These are phyloP conservation scores for Protonibea diacanthus DNA, from an alignment of 2,797 vertebrate species.

Conservation along the genomic window DNA sequence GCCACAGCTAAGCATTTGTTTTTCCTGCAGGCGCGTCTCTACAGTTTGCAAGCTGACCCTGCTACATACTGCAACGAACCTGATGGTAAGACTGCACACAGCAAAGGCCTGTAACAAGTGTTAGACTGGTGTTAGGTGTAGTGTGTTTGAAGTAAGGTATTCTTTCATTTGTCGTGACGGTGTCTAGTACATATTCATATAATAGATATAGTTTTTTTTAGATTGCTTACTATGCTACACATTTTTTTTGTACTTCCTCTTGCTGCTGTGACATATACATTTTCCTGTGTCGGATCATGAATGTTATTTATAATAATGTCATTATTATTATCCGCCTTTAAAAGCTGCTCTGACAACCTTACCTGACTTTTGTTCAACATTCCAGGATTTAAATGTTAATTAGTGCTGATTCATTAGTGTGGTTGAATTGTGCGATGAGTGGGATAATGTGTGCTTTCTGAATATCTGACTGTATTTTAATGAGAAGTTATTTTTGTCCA, in stretches of 20 bases:
- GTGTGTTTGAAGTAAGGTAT: not conserved
- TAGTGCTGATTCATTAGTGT: slow-evolving; percentile 1
- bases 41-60: slow-evolving; percentile 97
- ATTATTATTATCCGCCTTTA: not conserved
- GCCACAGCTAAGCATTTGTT: slow-evolving; percentile 36
- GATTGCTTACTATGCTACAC: not conserved
- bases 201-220: not conserved
- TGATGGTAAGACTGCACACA: slow-evolving; percentile 86
- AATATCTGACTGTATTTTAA: slow-evolving; percentile 31
- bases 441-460: not conserved
- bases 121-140: not conserved
- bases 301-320: not conserved
- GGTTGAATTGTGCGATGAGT: not conserved
- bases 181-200: not conserved
- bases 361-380: not conserved
- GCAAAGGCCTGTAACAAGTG: not conserved
- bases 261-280: not conserved
- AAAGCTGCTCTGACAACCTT: not conserved
- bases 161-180: not conserved
- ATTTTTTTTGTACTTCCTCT: not conserved
- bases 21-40: slow-evolving; percentile 92
- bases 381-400: not conserved
- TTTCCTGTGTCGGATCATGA: not conserved
- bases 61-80: slow-evolving; percentile 99
- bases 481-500: slow-evolving; percentile 64